A percentile compares a stretch with the other conserved stretches of the same genome.
Conservation (phyloP, 2,797 vertebrate genomes). For the Aldrovandia affinis region DNA sequence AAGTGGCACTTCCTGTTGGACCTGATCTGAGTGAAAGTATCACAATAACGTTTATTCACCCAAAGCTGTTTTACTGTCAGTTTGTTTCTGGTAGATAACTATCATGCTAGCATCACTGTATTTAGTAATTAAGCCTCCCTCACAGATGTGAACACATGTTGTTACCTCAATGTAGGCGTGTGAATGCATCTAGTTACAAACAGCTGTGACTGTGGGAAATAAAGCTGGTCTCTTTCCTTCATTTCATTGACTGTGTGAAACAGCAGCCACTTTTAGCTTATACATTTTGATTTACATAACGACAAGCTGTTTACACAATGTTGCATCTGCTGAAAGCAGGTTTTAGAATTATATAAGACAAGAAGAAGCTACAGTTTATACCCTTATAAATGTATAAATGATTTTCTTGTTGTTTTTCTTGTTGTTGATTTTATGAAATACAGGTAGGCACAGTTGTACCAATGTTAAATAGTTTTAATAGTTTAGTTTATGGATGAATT, state of each 20-base stretch:
- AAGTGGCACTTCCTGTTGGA: background rate
- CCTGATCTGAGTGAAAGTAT: background rate
- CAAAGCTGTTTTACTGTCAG: background rate
- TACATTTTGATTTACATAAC: background rate
- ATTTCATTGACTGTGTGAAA: background rate
- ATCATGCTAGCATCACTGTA: background rate
- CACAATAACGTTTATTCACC: background rate
- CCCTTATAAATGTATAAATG: background rate
- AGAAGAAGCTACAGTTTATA: background rate
- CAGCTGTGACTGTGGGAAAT: background rate
- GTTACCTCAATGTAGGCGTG: background rate
- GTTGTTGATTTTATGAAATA: too few species aligned
- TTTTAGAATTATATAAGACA: background rate
- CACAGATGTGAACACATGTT: background rate
- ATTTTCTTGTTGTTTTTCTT: background rate
- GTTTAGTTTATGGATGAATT: background rate
- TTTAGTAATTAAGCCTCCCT: background rate
- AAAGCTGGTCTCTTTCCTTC: background rate
- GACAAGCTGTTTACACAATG: background rate
- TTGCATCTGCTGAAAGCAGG: background rate
- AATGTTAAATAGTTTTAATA: background rate
- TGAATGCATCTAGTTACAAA: background rate
- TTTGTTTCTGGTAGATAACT: background rate
- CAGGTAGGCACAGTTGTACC: background rate
- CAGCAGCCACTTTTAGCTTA: background rate